Base-by-base conservation (phyloP, 2,888 invertebrate genomes). In the Microdon myrmicae region DNA sequence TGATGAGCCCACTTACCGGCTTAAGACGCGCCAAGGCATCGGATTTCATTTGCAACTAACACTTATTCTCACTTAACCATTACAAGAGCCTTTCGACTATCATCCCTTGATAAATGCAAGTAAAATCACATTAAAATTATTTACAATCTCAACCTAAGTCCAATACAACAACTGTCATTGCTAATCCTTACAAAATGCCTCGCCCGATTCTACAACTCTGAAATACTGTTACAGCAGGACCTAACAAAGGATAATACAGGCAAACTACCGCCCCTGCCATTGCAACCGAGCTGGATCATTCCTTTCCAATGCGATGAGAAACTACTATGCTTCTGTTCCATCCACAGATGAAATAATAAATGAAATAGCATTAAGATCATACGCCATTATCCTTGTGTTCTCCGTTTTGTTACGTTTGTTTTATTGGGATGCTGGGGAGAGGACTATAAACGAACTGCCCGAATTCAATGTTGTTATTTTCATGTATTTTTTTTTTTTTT, bases 361-460 rank as follows among this genome's bases (percentile, higher is more conserved):
- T 49, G 56, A 41, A 55, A 38, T 23, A 32, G 26, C 48, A 55
- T 61, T 55, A 56, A 59, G 48, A 61, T 48, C 43, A 55, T 56
- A 44, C 55, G 37, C 48, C 39, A 56, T 61, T 56, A 48, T 56
- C 39, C 39, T 31, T 9, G 39, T 39, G 12, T 28, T 38, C 56
- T 25, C 32, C 14, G 23, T 6, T 22, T 22, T 22, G 5, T 49
- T 34, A 34, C 31, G 44, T 61, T 61, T 61, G 56, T 61, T 61
- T 56, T 61, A 61, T 61, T 61, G 44, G 38, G 34, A n/a, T n/a
- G n/a, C n/a, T n/a, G n/a, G n/a, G n/a, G n/a, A n/a, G n/a, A n/a
- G n/a, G 20, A 49, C 44, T 25, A 44, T 61, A 56, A 49, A 44
- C 38, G 44, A n/a, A n/a, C n/a, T n/a, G n/a, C n/a, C n/a, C n/a